Evolutionary conservation across 2,888 invertebrate species (phyloP).

Genomic region (Lithosia quadra): DNA sequence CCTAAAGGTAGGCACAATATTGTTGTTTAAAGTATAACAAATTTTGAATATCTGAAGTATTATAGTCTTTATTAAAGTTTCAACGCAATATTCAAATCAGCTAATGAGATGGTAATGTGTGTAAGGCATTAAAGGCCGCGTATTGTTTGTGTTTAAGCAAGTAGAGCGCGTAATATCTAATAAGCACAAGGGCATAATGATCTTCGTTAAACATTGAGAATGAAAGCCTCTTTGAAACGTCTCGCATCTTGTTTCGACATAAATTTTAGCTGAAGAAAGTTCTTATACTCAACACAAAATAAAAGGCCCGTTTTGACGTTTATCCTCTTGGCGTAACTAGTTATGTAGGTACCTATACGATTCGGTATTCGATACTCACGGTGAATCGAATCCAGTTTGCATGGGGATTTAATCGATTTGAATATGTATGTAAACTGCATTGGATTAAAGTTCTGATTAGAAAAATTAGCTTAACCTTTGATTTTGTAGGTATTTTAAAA

Average conservation of each 20-base stretch:
- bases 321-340: too few relatives aligned
- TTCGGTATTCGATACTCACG: too few relatives aligned
- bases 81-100: conserved; percentile 20
- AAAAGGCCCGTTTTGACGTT: too few relatives aligned
- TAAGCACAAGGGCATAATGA: conserved; percentile 23
- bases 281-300: too few relatives aligned
- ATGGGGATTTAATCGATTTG: too few relatives aligned
- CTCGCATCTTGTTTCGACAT: conserved; percentile 29
- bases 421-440: too few relatives aligned
- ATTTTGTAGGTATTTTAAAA: too few relatives aligned
- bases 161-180: conserved; percentile 23
- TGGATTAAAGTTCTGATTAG: too few relatives aligned
- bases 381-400: too few relatives aligned
- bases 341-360: too few relatives aligned
- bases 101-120: conserved; percentile 47
- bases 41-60: not conserved
- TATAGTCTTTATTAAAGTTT: not conserved
- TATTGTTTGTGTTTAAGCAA: conserved; percentile 33
- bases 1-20: not conserved
- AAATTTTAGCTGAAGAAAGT: conserved; percentile 35
- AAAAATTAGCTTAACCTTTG: too few relatives aligned
- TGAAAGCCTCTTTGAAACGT: conserved; percentile 26
- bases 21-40: not conserved
- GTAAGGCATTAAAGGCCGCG: conserved; percentile 29
- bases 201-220: conserved; percentile 12